phyloP scores from a whole-genome alignment of 1,140 invertebrate species.

The Cydia splendana region DNA sequence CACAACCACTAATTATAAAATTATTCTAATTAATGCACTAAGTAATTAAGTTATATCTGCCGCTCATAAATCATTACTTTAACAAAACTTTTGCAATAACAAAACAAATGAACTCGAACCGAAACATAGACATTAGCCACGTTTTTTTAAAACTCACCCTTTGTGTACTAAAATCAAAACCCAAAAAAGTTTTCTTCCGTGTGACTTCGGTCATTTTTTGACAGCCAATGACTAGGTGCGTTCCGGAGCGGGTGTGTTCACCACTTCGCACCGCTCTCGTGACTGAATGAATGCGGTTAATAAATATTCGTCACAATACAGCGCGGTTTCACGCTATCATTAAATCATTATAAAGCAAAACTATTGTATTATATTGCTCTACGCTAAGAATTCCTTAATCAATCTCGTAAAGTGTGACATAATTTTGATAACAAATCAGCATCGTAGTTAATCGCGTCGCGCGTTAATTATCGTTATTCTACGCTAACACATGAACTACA shows the following conservation, averaged over 20 bases:
- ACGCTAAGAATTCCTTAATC: slow-evolving; percentile 46
- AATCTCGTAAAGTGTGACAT: slow-evolving; percentile 40
- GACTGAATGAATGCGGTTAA: slow-evolving; percentile 54
- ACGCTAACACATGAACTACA: background rate
- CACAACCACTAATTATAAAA: slow-evolving; percentile 32
- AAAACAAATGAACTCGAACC: background rate
- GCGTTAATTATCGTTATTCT: slow-evolving; percentile 40
- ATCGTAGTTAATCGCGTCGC: slow-evolving; percentile 38
- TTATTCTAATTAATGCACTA: background rate
- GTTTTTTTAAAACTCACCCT: slow-evolving; percentile 81
- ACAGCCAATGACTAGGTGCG: slow-evolving; percentile 59
- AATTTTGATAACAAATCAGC: slow-evolving; percentile 47
- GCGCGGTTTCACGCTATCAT: slow-evolving; percentile 59
- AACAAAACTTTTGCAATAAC: slow-evolving; percentile 33
- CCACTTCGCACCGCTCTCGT: slow-evolving; percentile 48
- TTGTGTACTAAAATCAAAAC: slow-evolving; percentile 90
- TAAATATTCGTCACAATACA: slow-evolving; percentile 38
- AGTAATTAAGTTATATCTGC: slow-evolving; percentile 35
- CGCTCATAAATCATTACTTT: background rate
- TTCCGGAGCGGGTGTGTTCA: slow-evolving; percentile 52
- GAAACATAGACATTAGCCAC: background rate
- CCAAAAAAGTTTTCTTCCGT: slow-evolving; percentile 82
- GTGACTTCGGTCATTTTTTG: slow-evolving; percentile 71
- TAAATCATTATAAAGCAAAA: slow-evolving; percentile 14
- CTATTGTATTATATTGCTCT: slow-evolving; percentile 48